Evolutionary conservation across 1,140 invertebrate genomes (phyloP), one percentile per base, ranked within the genome.

Genomic region (Pararge aegeria): DNA sequence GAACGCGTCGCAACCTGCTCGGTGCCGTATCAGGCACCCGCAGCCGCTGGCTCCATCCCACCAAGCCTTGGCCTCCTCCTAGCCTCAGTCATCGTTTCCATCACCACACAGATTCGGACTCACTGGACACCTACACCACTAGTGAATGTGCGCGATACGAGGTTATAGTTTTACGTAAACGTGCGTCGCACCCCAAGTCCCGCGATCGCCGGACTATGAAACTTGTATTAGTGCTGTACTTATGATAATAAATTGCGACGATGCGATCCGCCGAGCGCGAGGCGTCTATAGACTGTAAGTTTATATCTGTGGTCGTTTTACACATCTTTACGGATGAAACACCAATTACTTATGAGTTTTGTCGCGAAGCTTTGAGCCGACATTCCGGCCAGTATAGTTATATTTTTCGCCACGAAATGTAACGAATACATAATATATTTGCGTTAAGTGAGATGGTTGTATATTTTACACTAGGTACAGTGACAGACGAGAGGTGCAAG

Each of bases 111-210:
- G 44, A 60, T 77, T 74, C 86, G 83, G 81, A 88, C 83, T 75
- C 79, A 74, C 80, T 80, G 83, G 83, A 85, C 84, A 75, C 68
- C 64, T 50, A 58, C 68, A 73, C 71, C 76, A 75, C 71, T 85
- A 87, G 84, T 89, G 79, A 87, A 86, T 83, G 82, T 87, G 84
- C 80, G 82, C 75, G 83, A 81, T 70, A 77, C 84, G 70, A 78
- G 82, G 84, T 89, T 89, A 89, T 89, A 89, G 86, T 89, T 89
- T 87, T 89, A 89, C 83, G 87, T 87, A 87, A 63, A 72, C 70
- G 84, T 83, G 86, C 78, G 80, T 73, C 75, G 83, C 81, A 80
- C 70, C 68, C 63, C 73, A 71, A 71, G 80, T 70, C 70, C 71
- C 70, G 75, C 79, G 82, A 73, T 75, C 78, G 78, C 72, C 70